A percentile compares a stretch with the other conserved stretches of the same genome.
Conservation (phyloP, 2,113 vertebrate species). For the Cyanoderma ruficeps region DNA sequence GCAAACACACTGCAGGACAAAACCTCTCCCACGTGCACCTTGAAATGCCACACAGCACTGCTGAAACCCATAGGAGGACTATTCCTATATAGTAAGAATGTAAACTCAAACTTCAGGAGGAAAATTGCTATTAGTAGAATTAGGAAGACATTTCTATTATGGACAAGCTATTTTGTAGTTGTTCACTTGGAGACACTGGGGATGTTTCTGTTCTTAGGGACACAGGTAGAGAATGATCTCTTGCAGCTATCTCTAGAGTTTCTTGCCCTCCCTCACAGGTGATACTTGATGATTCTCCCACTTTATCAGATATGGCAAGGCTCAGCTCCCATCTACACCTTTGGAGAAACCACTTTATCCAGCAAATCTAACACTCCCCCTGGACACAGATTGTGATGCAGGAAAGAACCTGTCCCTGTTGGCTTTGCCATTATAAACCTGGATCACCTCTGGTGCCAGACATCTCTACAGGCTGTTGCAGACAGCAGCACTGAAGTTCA, state of each 20-base stretch:
- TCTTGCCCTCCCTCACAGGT: neutral
- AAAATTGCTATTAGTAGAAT: neutral
- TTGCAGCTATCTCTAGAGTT: neutral
- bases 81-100: neutral
- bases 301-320: neutral
- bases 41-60: neutral
- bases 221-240: neutral
- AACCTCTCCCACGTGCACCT: neutral
- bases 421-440: neutral
- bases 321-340: neutral
- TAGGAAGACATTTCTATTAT: neutral
- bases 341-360: neutral
- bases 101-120: neutral
- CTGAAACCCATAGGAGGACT: neutral
- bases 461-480: neutral
- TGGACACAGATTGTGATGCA: neutral
- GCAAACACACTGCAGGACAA: neutral
- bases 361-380: neutral
- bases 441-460: neutral
- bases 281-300: neutral
- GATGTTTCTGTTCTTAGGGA: neutral
- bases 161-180: neutral
- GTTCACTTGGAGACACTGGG: neutral
- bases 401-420: neutral
- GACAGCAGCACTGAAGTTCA: neutral